Conservation (phyloP, 2,888 invertebrate species). For the Lasioglossum pauxillum region DNA sequence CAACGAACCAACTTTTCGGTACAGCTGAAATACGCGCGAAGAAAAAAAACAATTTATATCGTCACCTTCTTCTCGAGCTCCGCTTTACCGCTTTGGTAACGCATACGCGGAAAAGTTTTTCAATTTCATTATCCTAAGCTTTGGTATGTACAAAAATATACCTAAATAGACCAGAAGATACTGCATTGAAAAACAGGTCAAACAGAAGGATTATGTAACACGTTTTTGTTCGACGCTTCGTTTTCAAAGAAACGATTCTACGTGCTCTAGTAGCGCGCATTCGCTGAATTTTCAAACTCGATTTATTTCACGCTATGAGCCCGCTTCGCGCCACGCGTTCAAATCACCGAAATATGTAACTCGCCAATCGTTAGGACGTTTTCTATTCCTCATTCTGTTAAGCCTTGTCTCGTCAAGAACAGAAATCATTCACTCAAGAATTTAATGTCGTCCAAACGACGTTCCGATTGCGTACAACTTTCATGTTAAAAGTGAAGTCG, state of each 20-base stretch:
- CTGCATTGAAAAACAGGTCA: background rate
- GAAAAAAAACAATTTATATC: background rate
- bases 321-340: background rate
- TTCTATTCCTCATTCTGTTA: background rate
- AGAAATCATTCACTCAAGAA: no score
- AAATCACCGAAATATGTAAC: background rate
- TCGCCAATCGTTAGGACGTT: background rate
- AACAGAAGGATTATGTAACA: background rate
- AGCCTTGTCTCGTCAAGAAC: no score
- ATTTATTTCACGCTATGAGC: background rate
- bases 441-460: no score
- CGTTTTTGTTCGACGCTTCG: background rate
- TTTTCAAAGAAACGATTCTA: background rate
- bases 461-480: no score
- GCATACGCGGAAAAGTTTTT: no score
- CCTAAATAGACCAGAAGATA: no score
- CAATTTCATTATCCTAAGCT: background rate
- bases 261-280: background rate
- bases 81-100: background rate
- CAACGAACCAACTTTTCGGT: background rate
- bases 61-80: background rate
- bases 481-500: no score
- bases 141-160: no score
- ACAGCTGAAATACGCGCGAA: background rate
- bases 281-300: background rate